Conservation (phyloP, 2,113 vertebrate species). For the Sinocyclocheilus anophthalmus region DNA sequence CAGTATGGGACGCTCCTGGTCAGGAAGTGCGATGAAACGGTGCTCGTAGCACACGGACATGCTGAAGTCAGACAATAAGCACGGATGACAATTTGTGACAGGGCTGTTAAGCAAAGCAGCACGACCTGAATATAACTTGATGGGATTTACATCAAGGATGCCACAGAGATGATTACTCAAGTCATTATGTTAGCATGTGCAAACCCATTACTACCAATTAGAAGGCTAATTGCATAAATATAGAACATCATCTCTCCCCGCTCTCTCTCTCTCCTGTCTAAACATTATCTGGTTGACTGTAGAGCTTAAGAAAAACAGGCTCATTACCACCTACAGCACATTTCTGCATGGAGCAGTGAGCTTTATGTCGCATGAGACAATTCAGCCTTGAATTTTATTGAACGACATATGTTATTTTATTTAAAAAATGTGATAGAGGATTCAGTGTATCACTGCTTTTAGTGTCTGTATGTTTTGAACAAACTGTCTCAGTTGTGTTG, state of each 20-base stretch:
- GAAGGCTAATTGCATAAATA: constrained; percentile 79
- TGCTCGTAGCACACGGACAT: constrained; percentile 5
- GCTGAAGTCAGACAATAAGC: constrained; percentile 36
- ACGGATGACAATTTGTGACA: constrained; percentile 49
- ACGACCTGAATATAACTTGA: constrained; percentile 75
- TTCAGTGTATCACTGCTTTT: neutral
- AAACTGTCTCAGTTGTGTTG: neutral
- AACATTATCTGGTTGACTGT: constrained; percentile 64
- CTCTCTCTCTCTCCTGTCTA: constrained; percentile 44
- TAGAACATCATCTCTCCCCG: constrained; percentile 69
- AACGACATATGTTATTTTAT: neutral
- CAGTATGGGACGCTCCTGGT: neutral
- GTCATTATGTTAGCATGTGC: constrained; percentile 77
- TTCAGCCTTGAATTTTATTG: neutral
- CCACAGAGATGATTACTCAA: constrained; percentile 70
- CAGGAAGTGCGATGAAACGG: constrained; percentile 3
- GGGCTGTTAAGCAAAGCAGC: constrained; percentile 68
- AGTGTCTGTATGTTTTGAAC: neutral
- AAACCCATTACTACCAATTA: constrained; percentile 80
- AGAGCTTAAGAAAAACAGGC: constrained; percentile 30
- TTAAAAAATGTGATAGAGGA: neutral
- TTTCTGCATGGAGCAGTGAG: neutral
- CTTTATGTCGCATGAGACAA: constrained; percentile 5
- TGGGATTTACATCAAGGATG: constrained; percentile 74
- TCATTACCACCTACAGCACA: constrained; percentile 5